Base-by-base conservation (phyloP, 30 jellyfish, hydroid and myxozoan genomes). In the Catostylus mosaicus region DNA sequence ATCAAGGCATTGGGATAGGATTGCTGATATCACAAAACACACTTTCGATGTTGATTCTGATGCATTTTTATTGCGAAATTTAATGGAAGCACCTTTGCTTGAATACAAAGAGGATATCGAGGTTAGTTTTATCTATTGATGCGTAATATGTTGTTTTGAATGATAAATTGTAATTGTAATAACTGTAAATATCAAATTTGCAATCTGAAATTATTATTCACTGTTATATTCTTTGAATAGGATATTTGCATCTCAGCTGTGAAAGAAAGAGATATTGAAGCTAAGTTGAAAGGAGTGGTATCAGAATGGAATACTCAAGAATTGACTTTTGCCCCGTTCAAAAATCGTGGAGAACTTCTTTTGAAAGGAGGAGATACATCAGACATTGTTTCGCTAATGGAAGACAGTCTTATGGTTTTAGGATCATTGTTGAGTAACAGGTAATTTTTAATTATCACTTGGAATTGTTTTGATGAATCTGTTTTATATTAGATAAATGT, bases 41-140 rank as follows among this genome's bases (percentile, higher is more conserved):
- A 57, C 85, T 19, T 83, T 90, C 43, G 92, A 84, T 76, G 85
- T 82, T 14, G 90, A 82, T 19, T 77, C 95, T 2, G 97, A 90
- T 33, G 87, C 92, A 10, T 90, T 90, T 52, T 43, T 79, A 36
- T 66, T 90, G 66, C 54, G 89, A 51, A 76, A 78, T 60, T 73
- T 90, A 38, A 90, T 90, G 97, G 92, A 90, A 54, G 97, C 97
- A 20, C 97, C 97, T 0, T 56, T 90, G 56, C 89, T 90, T n/a
- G 87, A 75, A 57, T 14, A 29, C 65, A 90, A 90, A 47, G 97
- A 90, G 52, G 97, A 90, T 70, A 90, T 90, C 64, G 97, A 90
- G 96, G 97, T 90, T 36, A 9, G 90, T 12, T 62, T 7, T 1
- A 59, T 52, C 19, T 52, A 52, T n/a, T 4, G 16, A 43, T 43